phyloP scores from a whole-genome alignment of 2,113 vertebrate species.

The Corythornis cristatus region DNA sequence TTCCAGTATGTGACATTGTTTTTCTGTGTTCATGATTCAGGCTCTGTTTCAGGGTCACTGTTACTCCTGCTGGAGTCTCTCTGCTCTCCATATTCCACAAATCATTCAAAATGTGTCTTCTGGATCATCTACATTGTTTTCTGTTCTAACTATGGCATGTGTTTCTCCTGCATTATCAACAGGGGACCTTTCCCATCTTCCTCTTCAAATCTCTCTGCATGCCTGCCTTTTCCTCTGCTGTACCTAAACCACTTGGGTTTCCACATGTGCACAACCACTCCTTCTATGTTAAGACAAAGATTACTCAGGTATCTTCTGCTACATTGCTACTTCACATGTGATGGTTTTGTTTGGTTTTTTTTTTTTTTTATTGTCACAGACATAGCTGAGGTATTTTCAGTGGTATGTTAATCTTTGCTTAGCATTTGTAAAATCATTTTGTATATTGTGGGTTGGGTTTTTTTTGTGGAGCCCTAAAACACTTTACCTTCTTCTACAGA shows the following conservation, averaged over 20 bases:
- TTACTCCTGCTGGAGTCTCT: not conserved
- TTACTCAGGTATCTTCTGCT: not conserved
- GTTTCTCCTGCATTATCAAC: not conserved
- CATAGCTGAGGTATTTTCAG: not conserved
- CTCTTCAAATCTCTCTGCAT: not conserved
- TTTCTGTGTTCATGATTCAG: not conserved
- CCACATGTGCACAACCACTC: not conserved
- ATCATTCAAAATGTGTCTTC: not conserved
- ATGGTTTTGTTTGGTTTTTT: no score
- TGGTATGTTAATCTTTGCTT: not conserved
- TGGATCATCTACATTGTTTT: not conserved
- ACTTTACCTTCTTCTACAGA: not conserved
- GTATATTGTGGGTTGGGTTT: fast-evolving
- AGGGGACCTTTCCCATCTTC: not conserved
- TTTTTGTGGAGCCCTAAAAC: not conserved
- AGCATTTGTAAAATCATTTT: fast-evolving
- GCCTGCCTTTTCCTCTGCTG: not conserved
- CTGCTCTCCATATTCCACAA: not conserved
- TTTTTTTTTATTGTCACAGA: not conserved
- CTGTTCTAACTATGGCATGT: not conserved
- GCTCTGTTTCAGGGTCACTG: not conserved
- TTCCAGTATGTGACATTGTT: not conserved
- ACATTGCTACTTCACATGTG: fast-evolving
- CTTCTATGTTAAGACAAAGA: not conserved
- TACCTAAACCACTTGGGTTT: not conserved